These are phyloP conservation scores for Limnephilus lunatus DNA, from an alignment of 2,888 invertebrate genomes.

Conservation along the genomic window DNA sequence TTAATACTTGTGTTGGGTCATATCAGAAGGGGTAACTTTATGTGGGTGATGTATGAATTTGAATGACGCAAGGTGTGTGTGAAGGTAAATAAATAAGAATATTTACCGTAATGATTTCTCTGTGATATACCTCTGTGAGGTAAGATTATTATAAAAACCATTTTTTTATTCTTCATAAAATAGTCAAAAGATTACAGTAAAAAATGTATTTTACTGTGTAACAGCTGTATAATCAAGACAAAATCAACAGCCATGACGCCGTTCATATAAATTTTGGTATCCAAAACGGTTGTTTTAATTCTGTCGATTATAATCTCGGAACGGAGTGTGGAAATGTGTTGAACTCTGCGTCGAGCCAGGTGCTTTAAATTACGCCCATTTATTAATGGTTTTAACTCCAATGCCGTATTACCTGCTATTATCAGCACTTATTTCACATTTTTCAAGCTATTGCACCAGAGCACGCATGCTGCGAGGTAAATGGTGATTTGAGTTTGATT, in stretches of 20 bases:
- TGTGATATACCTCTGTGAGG: too few relatives aligned
- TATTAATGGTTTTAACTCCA: slow-evolving; percentile 66
- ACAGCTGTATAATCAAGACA: neutral
- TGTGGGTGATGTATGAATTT: too few relatives aligned
- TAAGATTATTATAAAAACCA: too few relatives aligned
- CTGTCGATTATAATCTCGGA: neutral
- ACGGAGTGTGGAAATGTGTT: slow-evolving; percentile 53
- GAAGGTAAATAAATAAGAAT: too few relatives aligned
- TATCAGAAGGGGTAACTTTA: too few relatives aligned
- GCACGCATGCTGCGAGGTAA: neutral
- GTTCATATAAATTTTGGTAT: neutral
- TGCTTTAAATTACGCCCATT: slow-evolving; percentile 65
- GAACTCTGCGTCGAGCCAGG: slow-evolving; percentile 51
- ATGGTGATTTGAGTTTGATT: neutral
- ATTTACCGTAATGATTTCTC: too few relatives aligned
- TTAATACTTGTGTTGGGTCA: too few relatives aligned
- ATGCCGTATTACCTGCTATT: slow-evolving; percentile 60
- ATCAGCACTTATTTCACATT: slow-evolving; percentile 48
- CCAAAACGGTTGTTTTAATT: neutral
- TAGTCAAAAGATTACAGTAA: neutral
- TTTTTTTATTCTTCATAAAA: too few relatives aligned
- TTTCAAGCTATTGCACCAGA: slow-evolving; percentile 21
- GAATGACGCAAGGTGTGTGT: too few relatives aligned
- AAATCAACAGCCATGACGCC: neutral
- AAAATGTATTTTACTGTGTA: neutral